Conservation (phyloP, 1,140 invertebrate species). For the Dysdera silvatica region DNA sequence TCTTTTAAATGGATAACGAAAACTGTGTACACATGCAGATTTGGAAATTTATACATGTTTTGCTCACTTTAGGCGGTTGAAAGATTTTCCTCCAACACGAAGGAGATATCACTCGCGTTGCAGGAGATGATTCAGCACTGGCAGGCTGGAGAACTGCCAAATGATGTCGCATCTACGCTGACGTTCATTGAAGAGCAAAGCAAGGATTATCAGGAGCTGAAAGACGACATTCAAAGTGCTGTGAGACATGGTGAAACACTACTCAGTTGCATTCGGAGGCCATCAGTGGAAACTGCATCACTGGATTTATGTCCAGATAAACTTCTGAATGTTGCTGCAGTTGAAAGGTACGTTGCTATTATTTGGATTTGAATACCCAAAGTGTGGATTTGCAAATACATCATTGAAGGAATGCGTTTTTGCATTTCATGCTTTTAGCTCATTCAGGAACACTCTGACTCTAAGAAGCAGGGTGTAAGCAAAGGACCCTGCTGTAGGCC, state of each 20-base stretch:
- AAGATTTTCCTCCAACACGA: conserved; percentile 82
- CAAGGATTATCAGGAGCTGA: conserved; percentile 57
- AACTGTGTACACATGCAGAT: neutral
- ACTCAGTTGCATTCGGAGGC: conserved; percentile 57
- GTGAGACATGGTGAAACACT: conserved; percentile 75
- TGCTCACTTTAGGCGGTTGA: conserved; percentile 69
- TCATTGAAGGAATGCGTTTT: too few species aligned
- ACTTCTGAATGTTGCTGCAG: conserved; percentile 80
- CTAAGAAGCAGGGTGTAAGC: too few species aligned
- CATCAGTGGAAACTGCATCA: conserved; percentile 39
- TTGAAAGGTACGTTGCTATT: conserved; percentile 76
- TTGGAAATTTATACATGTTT: neutral
- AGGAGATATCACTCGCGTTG: conserved; percentile 72
- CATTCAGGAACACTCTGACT: too few species aligned
- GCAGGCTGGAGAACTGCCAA: conserved; percentile 67
- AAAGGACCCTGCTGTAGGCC: too few species aligned
- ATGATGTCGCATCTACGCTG: conserved; percentile 65
- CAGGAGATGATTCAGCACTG: conserved; percentile 76
- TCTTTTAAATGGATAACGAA: neutral
- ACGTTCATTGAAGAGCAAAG: conserved; percentile 60
- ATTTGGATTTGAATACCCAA: too few species aligned
- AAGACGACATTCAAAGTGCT: conserved; percentile 70
- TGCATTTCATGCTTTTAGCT: too few species aligned
- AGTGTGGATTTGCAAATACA: too few species aligned
- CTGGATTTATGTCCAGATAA: conserved; percentile 51